Conservation (phyloP, 2,888 invertebrate species). For the Monopis laevigella region DNA sequence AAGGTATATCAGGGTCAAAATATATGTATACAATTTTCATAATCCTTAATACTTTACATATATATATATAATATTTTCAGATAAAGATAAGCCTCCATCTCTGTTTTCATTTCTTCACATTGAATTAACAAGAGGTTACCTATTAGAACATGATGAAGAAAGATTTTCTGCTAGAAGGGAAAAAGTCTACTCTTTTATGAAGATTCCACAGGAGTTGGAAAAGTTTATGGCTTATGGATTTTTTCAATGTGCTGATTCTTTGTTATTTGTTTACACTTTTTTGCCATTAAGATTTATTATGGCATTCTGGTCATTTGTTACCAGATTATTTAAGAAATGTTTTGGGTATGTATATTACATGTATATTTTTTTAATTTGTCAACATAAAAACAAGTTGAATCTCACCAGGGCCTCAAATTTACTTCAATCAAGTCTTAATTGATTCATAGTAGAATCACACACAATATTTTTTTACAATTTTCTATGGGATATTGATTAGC, state of each 20-base stretch:
- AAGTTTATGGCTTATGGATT: constrained; percentile 95
- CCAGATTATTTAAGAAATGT: constrained; percentile 76
- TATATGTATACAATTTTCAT: no score
- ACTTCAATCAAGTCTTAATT: no score
- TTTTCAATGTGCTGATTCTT: constrained; percentile 96
- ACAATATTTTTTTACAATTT: no score
- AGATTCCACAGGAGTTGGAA: constrained; percentile 91
- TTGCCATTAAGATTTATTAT: constrained; percentile 91
- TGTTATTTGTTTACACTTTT: constrained; percentile 97
- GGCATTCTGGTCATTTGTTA: constrained; percentile 83
- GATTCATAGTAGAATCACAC: no score
- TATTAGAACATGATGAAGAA: constrained; percentile 94
- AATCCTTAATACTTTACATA: no score
- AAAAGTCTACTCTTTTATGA: constrained; percentile 96
- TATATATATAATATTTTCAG: no score
- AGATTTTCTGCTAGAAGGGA: constrained; percentile 93
- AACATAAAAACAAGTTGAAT: no score
- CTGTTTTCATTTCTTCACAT: constrained; percentile 79
- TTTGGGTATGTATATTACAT: constrained; percentile 68
- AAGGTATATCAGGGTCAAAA: no score
- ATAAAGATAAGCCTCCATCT: constrained; percentile 49
- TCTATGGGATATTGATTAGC: no score
- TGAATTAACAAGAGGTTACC: constrained; percentile 92
- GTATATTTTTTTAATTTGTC: not conserved
- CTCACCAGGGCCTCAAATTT: no score